A percentile compares a stretch with the other conserved stretches of the same genome.
These are phyloP conservation scores for Sander lucioperca DNA, from an alignment of 2,113 vertebrate species.

Conservation along the genomic window DNA sequence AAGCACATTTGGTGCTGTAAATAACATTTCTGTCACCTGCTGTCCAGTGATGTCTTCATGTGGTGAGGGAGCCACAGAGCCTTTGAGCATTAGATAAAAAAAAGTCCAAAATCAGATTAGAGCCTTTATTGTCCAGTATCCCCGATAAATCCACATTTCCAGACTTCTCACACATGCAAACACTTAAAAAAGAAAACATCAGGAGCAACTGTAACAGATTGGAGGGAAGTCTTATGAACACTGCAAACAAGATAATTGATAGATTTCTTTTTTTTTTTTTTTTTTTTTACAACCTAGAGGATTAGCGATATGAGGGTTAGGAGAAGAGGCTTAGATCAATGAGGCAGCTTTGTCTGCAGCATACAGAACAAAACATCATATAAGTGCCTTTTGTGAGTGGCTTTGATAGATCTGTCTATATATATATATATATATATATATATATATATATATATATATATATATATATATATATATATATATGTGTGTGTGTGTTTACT, in stretches of 20 bases:
- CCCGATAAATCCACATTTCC: background rate
- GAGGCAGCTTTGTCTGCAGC: constrained; percentile 21
- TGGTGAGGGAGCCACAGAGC: background rate
- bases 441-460: no score
- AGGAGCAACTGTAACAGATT: background rate
- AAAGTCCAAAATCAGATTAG: background rate
- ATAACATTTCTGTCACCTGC: background rate
- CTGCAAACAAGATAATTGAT: constrained; percentile 16
- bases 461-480: no score
- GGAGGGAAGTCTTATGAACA: background rate
- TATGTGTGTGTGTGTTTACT: accelerated
- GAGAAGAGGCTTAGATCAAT: background rate
- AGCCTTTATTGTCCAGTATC: background rate
- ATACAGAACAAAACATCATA: constrained; percentile 1
- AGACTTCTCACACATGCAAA: background rate
- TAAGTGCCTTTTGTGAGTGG: background rate
- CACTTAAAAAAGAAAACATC: background rate
- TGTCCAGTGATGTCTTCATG: background rate
- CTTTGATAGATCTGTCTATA: constrained; percentile 26
- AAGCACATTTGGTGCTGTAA: background rate
- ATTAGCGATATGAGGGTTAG: background rate
- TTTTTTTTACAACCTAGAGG: constrained; percentile 9
- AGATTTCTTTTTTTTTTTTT: constrained; percentile 11
- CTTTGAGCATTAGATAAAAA: background rate
- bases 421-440: no score